Evolutionary conservation across 2,113 vertebrate genomes (phyloP), one percentile per base, ranked within the genome.

Genomic region (Thamnophis sirtalis): DNA sequence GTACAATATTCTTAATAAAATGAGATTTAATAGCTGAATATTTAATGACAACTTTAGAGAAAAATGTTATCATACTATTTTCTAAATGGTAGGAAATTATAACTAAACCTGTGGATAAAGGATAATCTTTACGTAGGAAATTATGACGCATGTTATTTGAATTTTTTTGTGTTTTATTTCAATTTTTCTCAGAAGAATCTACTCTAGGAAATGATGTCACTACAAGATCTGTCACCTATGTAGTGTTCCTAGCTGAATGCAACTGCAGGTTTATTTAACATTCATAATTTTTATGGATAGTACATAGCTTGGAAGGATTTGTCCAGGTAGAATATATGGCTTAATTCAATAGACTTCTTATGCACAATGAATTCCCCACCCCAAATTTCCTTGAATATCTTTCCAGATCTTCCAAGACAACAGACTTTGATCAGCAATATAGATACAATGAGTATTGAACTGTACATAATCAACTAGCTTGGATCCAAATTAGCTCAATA

Each of bases 61-160:
- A 80, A 93, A 95, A 1, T 11, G 0, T 11, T 51, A 28, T 43
- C 2, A 28, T 58, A 51, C 0, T 28, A 84, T 0, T 92, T 95
- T 92, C 11, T 53, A 49, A 86, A 53, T 88, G 85, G 87, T 92
- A 93, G 3, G 0, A 0, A 93, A 13, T 53, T 89, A 50, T 84
- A 89, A 58, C 49, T 92, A 92, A 92, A 68, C 4, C 10, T 68
- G 5, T 87, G 93, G 89, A 92, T 93, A 87, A 94, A 92, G 4
- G 21, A 43, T 49, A 21, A 92, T 94, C 17, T 92, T 80, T 26
- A 95, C 80, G 28, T 94, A 56, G 73, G 89, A 94, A 92, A 91
- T 89, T 89, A 60, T 38, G 60, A 92, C 90, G 1, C 0, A 11
- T 92, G 1, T 58, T 90, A 84, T 93, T 11, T 92, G 68, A 93